A percentile compares a stretch with the other conserved stretches of the same genome.
Evolutionary conservation across 2,888 invertebrate species (phyloP).

Genomic region (Hypena proboscidalis): DNA sequence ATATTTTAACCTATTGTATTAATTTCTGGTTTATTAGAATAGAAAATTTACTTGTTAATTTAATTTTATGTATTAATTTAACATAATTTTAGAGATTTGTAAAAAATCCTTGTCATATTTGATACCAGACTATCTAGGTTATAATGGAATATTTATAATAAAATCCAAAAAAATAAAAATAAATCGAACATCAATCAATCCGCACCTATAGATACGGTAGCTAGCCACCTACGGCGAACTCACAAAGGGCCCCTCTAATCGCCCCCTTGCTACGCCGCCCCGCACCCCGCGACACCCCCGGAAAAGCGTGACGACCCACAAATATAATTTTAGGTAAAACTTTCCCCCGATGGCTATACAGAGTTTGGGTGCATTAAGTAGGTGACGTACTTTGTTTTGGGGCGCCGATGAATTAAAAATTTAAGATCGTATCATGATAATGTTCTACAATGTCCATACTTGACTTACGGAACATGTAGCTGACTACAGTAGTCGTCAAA

Average conservation of each 20-base stretch:
- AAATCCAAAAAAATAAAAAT: conserved; percentile 16
- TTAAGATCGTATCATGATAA: conserved; percentile 32
- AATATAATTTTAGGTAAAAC: conserved; percentile 84
- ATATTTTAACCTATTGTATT: too few species aligned
- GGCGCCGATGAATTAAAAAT: conserved; percentile 47
- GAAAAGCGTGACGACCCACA: conserved; percentile 85
- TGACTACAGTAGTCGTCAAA: neutral
- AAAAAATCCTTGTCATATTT: too few species aligned
- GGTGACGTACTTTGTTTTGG: conserved; percentile 48
- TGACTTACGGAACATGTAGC: too few species aligned
- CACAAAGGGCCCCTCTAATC: conserved; percentile 80
- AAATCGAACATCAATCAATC: conserved; percentile 42
- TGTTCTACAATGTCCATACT: conserved; percentile 27
- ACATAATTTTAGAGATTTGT: too few species aligned
- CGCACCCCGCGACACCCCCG: conserved; percentile 54
- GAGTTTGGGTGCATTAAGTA: conserved; percentile 72
- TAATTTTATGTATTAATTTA: too few species aligned
- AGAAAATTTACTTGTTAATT: too few species aligned
- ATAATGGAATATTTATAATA: neutral
- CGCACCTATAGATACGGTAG: conserved; percentile 65
- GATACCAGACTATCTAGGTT: too few species aligned
- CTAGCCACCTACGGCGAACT: conserved; percentile 68
- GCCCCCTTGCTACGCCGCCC: conserved; percentile 57
- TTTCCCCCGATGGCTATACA: conserved; percentile 75
- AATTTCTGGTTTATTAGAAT: too few species aligned